Base-by-base conservation (phyloP, 2,797 vertebrate genomes). In the Gadopsis marmoratus region DNA sequence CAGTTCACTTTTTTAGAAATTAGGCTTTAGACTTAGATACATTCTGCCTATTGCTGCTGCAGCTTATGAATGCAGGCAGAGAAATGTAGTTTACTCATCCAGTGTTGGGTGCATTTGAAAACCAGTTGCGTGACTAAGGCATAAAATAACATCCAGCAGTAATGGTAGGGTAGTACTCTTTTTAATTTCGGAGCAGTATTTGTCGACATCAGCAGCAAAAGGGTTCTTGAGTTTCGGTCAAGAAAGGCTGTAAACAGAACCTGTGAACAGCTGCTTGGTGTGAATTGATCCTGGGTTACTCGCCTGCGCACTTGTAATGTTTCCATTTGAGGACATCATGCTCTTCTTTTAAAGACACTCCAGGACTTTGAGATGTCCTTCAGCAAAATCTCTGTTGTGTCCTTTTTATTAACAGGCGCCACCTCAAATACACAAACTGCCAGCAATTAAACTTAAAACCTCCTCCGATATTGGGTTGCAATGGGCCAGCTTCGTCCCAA, bases 11-110 rank as follows among this genome's bases (percentile, higher is more conserved):
- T 31, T 39, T 54, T 43, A 58, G 29, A 61, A 50, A 80, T 69
- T 21, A n/a, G 12, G 51, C n/a, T 23, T 69, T 13, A 47, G 45
- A 67, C 71, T 63, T 17, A 67, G 51, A 83, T 61, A 83, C 75
- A 75, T 65, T 51, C 33, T 1, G 21, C 48, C 62, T 82, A 53
- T 68, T 74, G 43, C 47, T 13, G 31, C 63, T 2, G 0, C 16
- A 50, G 48, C 29, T 2, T 31, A 26, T 5, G 14, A 23, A 50
- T 58, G 45, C 31, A 23, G 47, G 41, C 43, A n/a, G n/a, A 59
- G 26, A 33, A 55, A 56, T 64, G 11, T 58, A 13, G 39, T 79
- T 48, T 64, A n/a, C 50, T 63, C 35, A 31, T 21, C 37, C 54
- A 50, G 35, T 23, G 7, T 23, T 11, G 39, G 29, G 5, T 23